Percentiles rank a stretch among this genome's conserved stretches.
These are phyloP conservation scores for Mastomys natalensis DNA, from an alignment of 2,113 vertebrate species.

Conservation along the genomic window DNA sequence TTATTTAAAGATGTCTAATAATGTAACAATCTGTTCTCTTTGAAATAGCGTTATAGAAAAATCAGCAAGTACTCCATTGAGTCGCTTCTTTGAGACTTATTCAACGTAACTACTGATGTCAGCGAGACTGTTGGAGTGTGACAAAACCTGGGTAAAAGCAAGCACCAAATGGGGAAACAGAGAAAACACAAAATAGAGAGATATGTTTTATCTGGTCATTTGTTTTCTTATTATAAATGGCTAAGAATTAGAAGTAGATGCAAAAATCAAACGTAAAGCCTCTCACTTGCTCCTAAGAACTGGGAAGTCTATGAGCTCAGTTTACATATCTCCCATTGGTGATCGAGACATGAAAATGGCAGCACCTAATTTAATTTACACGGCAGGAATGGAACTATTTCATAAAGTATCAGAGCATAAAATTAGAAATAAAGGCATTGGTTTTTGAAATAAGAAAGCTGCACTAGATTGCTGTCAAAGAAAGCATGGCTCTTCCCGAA, in stretches of 20 bases:
- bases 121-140: background rate
- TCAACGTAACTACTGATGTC: background rate
- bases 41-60: conserved; percentile 21
- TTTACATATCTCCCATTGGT: conserved; percentile 49
- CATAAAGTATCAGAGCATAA: conserved; percentile 65
- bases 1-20: background rate
- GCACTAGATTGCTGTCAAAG: conserved; percentile 9
- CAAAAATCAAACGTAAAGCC: conserved; percentile 32
- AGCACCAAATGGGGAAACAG: background rate
- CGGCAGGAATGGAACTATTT: conserved; percentile 34
- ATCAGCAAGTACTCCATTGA: background rate
- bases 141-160: background rate
- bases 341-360: conserved; percentile 34
- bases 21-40: background rate
- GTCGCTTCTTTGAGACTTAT: background rate
- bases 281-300: background rate
- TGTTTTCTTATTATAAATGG: conserved; percentile 4
- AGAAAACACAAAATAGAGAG: background rate
- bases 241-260: conserved; percentile 48
- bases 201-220: background rate
- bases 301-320: background rate
- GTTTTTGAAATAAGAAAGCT: conserved; percentile 64
- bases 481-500: conserved; percentile 56
- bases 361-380: conserved; percentile 52
- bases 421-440: conserved; percentile 61